Evolutionary conservation across 2,888 invertebrate species (phyloP), one percentile per base, ranked within the genome.

Genomic region (Drosophila rellima): DNA sequence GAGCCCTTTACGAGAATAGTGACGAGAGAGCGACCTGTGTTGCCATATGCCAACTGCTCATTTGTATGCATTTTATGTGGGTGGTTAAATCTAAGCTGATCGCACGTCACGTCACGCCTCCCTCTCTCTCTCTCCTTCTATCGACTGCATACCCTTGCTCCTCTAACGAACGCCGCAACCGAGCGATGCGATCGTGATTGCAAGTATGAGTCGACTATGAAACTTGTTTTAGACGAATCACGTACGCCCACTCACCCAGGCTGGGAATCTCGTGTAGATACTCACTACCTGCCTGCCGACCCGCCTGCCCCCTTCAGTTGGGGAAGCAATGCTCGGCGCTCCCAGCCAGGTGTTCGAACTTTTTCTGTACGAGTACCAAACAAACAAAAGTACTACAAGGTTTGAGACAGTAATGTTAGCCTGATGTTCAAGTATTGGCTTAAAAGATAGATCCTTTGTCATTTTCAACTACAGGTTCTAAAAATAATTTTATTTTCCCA

Each of bases 281-380:
- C 33, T 15, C 13, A 31, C 18, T 29, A 11, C 35, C 44, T 15
- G n/a, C 6, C 33, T 20, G 29, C 17, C n/a, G n/a, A n/a, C n/a
- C 45, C 33, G 15, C n/a, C 35, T 15, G 33, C 13, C 44, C 15
- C 15, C 10, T 11, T 2, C 45, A 26, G 10, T 17, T 37, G 64
- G 75, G 69, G 67, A 83, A 71, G 80, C 89, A 80, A 82, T 68
- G 83, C 88, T 82, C 88, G 83, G 80, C 74, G 69, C 71, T 68
- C 78, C 63, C 56, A 56, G 20, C 67, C 66, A 86, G 83, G 70
- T 86, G 89, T 88, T 83, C 89, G 83, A 82, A 66, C 83, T 88
- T 83, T 82, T 83, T 67, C 42, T 47, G 17, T 50, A 8, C 18
- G 15, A 26, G 26, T 1, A 4, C 4, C 33, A 33, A 1, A 11